Conservation (phyloP, 2,113 vertebrate species). For the Litocranius walleri region DNA sequence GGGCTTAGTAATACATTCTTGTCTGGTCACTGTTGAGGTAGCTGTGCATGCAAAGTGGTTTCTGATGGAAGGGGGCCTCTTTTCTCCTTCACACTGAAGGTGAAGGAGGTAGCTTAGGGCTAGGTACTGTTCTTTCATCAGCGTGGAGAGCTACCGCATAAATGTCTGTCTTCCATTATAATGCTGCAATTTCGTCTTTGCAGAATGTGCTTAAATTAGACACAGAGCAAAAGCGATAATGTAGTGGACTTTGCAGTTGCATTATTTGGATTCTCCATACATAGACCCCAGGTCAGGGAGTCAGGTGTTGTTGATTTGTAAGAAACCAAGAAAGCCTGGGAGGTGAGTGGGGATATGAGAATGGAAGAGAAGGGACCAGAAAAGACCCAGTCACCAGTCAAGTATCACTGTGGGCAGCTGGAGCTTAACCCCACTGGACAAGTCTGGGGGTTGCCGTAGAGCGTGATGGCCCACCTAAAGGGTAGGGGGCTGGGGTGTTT, state of each 20-base stretch:
- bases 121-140: no score
- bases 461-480: neutral
- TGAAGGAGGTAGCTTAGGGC: neutral
- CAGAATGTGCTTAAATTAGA: neutral
- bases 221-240: neutral
- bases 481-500: neutral
- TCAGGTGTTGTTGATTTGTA: neutral
- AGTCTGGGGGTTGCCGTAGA: neutral
- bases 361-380: neutral
- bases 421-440: neutral
- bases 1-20: neutral
- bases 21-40: neutral
- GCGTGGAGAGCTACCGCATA: rapidly evolving
- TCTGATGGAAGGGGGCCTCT: neutral
- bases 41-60: neutral
- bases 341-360: neutral
- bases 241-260: neutral
- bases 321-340: neutral
- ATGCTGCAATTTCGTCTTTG: neutral
- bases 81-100: neutral
- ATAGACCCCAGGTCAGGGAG: neutral
- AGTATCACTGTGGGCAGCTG: neutral
- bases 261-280: neutral
- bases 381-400: neutral
- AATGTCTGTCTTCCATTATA: neutral